phyloP scores from a whole-genome alignment of 2,797 vertebrate genomes.

The Gymnothorax javanicus region DNA sequence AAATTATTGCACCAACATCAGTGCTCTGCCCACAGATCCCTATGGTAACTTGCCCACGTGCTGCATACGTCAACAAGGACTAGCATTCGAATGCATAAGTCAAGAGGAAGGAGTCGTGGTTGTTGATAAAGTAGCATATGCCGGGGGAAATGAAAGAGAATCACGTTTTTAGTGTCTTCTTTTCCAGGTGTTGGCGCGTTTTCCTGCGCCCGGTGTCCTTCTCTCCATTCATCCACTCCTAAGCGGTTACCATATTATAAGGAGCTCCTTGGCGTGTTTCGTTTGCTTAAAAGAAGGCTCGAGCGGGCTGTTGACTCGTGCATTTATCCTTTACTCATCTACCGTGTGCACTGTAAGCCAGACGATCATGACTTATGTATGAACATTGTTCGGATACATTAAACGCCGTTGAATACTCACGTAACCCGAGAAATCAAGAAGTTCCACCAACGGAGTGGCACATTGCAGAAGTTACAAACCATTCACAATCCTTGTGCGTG shows the following conservation, averaged over 20 bases:
- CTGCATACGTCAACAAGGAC: constrained; percentile 18
- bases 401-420: constrained; percentile 11
- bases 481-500: background rate
- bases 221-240: background rate
- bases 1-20: background rate
- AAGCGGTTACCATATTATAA: background rate
- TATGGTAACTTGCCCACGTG: constrained; percentile 21
- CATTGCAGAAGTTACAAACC: background rate
- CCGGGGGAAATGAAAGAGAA: background rate
- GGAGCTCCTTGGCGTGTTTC: background rate
- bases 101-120: background rate
- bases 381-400: constrained; percentile 18
- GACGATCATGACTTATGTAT: constrained; percentile 17
- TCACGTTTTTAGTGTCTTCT: background rate
- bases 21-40: constrained; percentile 15
- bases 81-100: constrained; percentile 15
- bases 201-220: background rate
- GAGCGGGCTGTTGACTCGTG: background rate
- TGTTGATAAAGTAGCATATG: background rate
- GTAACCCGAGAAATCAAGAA: constrained; percentile 18
- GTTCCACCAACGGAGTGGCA: background rate
- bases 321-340: constrained; percentile 5
- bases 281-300: background rate
- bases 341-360: background rate
- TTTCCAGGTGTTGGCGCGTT: background rate